phyloP scores from a whole-genome alignment of 2,888 invertebrate species.

The Therioaphis trifolii region DNA sequence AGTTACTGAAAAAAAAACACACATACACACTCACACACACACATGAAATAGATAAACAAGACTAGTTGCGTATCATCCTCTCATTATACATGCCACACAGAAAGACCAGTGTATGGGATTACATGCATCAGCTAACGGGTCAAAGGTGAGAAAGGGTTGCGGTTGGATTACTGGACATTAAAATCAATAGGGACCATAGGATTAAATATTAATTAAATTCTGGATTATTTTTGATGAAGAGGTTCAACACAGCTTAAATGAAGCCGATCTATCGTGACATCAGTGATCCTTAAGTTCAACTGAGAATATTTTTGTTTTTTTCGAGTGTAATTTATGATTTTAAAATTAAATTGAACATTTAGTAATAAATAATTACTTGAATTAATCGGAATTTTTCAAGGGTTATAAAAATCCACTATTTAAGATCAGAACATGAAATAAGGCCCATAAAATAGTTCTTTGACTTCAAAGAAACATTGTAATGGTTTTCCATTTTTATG shows the following conservation, averaged over 20 bases:
- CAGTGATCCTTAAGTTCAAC: not conserved
- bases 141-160: constrained; percentile 53
- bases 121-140: constrained; percentile 21
- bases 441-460: not conserved
- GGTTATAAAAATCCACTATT: not conserved
- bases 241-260: constrained; percentile 27
- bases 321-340: not conserved
- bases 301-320: not conserved
- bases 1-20: no score
- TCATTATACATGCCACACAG: constrained; percentile 27
- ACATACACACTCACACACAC: no score
- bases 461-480: constrained; percentile 19
- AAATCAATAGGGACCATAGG: constrained; percentile 53
- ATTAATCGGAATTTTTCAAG: not conserved
- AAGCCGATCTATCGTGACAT: constrained; percentile 18
- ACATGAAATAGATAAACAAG: not conserved
- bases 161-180: constrained; percentile 41
- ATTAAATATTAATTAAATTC: constrained; percentile 57
- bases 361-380: not conserved
- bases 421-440: not conserved
- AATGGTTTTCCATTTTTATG: not conserved
- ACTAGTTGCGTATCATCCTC: constrained; percentile 17
- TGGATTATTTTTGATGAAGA: constrained; percentile 32
- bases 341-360: constrained; percentile 22
- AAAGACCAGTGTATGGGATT: constrained; percentile 37